phyloP scores from a whole-genome alignment of 2,113 vertebrate species.

The Arizona elegans region DNA sequence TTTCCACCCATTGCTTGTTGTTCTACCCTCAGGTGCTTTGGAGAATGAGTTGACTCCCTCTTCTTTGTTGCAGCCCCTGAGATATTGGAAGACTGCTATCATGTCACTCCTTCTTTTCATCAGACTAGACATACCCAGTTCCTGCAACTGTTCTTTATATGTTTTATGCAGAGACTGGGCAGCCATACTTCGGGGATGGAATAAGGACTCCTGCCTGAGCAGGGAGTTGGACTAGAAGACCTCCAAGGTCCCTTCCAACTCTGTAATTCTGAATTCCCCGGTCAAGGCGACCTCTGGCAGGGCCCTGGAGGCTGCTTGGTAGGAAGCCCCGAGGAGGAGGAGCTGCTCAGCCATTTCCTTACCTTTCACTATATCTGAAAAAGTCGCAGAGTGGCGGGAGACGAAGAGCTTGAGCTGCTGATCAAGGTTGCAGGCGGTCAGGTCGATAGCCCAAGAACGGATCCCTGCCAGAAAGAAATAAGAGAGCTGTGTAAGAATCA shows the following conservation, averaged over 20 bases:
- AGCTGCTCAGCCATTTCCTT: neutral
- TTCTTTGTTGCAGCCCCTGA: no score
- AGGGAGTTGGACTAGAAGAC: neutral
- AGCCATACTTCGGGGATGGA: no score
- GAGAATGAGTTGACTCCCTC: no score
- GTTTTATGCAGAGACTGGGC: no score
- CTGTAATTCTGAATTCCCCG: accelerated
- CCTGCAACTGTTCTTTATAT: no score
- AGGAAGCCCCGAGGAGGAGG: neutral
- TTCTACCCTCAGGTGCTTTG: no score
- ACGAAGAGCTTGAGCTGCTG: conserved; percentile 91
- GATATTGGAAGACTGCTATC: no score
- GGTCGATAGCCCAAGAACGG: conserved; percentile 82
- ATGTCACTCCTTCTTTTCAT: no score
- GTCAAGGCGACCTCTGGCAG: neutral
- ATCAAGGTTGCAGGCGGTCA: conserved; percentile 77
- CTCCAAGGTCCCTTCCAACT: neutral
- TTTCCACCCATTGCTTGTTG: no score
- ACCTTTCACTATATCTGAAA: conserved; percentile 87
- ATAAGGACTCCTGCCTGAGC: no score
- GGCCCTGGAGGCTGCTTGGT: neutral
- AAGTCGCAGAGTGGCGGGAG: conserved; percentile 86
- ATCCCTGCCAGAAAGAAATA: conserved; percentile 68
- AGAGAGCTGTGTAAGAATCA: neutral
- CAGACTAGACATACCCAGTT: no score